Conservation (phyloP, 2,113 vertebrate species). For the Oceanites oceanicus region DNA sequence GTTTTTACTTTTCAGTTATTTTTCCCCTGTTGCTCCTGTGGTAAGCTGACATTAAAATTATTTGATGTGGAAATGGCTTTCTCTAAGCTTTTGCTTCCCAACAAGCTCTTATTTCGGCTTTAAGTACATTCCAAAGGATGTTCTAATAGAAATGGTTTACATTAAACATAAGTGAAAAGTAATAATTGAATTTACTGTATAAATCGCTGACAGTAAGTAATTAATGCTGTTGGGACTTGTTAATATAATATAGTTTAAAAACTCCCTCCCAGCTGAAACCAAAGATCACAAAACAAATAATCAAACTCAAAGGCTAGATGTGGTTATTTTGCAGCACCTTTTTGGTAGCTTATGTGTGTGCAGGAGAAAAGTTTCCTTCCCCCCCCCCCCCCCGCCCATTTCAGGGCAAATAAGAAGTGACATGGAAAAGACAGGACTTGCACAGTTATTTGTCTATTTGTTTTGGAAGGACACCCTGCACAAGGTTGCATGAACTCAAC, state of each 20-base stretch:
- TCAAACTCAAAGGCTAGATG: background rate
- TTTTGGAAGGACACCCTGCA: background rate
- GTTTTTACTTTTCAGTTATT: background rate
- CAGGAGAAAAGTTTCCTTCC: background rate
- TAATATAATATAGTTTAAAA: background rate
- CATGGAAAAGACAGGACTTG: background rate
- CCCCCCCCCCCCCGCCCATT: too few relatives aligned
- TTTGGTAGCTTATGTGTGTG: background rate
- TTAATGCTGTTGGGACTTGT: background rate
- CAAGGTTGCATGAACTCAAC: background rate
- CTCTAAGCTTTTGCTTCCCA: background rate
- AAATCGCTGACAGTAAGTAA: background rate
- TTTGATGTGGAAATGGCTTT: background rate
- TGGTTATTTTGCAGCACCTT: background rate
- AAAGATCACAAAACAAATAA: background rate
- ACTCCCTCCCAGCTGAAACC: background rate
- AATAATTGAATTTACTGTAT: background rate
- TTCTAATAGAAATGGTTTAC: background rate
- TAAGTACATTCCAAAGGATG: background rate
- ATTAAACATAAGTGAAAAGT: background rate
- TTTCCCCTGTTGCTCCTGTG: background rate
- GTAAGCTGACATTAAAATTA: background rate
- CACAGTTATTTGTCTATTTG: background rate
- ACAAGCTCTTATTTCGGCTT: background rate
- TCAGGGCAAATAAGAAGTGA: background rate